Evolutionary conservation across 2,888 invertebrate genomes (phyloP), one percentile per base, ranked within the genome.

Genomic region (Melipona beecheii): DNA sequence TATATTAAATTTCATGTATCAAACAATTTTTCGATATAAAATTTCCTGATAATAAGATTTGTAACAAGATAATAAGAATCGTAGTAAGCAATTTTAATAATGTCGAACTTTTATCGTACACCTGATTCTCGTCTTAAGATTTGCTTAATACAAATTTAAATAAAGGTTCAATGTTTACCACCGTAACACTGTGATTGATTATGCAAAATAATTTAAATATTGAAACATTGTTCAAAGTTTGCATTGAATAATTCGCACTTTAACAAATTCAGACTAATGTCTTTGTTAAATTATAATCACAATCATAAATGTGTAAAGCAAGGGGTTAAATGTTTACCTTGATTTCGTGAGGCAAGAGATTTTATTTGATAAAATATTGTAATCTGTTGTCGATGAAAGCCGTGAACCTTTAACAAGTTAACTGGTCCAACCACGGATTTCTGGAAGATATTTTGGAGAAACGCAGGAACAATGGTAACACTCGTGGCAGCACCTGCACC

Each of bases 281-380:
- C 24, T 58, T n/a, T 56, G n/a, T 24, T 58, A 15, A 15, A n/a
- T 56, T n/a, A 4, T 56, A 56, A n/a, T 56, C 15, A 56, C 5
- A n/a, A 58, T n/a, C 56, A 15, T 13, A 56, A 56, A n/a, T 56
- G n/a, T 56, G 56, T n/a, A n/a, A n/a, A 24, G 13, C 27, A 27
- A 27, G 0, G 3, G 6, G 19, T 60, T 60, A 60, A 56, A n/a
- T 56, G 4, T 58, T 74, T 73, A 81, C 81, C 81, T 81, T 31
- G 0, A 27, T 64, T 43, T 60, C 17, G n/a, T 19, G 24, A 78
- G 75, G 64, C 24, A 9, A 9, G 9, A 43, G 43, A 43, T 66
- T 43, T 24, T 13, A n/a, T n/a, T 58, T 52, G 13, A 52, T 19
- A 19, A 11, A 21, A 21, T n/a, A 24, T 21, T 13, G 6, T n/a